These are phyloP conservation scores for Chymomyza caudatula DNA, from an alignment of 2,888 invertebrate genomes.

Conservation along the genomic window DNA sequence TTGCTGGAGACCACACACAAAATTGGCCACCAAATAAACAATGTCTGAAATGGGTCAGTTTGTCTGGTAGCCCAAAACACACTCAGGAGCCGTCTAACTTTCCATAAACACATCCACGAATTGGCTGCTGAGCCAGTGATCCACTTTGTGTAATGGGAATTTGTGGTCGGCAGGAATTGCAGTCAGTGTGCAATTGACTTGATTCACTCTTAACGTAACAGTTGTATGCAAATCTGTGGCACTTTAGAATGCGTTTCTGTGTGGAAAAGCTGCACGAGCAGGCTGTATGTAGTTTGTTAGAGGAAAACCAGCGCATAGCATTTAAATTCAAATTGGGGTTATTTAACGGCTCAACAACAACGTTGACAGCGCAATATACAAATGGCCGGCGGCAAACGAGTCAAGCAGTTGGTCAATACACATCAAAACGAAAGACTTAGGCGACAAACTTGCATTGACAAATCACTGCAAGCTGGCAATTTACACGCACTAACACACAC, in stretches of 20 bases:
- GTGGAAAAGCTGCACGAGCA: too few species aligned
- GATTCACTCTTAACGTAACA: neutral
- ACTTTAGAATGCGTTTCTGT: neutral
- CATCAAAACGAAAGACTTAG: conserved; percentile 41
- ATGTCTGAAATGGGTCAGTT: conserved; percentile 46
- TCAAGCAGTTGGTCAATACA: neutral
- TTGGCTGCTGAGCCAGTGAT: neutral
- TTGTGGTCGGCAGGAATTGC: neutral
- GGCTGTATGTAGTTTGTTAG: neutral
- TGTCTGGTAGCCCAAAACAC: conserved; percentile 27
- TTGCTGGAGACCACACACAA: neutral
- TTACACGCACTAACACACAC: conserved; percentile 12
- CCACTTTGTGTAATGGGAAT: neutral
- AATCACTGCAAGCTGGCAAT: conserved; percentile 27
- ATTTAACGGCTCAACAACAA: conserved; percentile 54
- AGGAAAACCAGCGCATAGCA: conserved; percentile 4
- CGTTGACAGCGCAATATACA: neutral
- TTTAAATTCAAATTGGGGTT: conserved; percentile 56
- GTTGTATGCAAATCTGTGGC: neutral
- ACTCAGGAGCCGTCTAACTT: conserved; percentile 29
- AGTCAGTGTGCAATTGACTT: neutral
- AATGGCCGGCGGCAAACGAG: neutral
- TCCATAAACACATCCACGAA: conserved; percentile 22
- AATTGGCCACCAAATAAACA: neutral
- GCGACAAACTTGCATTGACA: conserved; percentile 52